Conservation (phyloP, 2,113 vertebrate species). For the Rynchops niger region DNA sequence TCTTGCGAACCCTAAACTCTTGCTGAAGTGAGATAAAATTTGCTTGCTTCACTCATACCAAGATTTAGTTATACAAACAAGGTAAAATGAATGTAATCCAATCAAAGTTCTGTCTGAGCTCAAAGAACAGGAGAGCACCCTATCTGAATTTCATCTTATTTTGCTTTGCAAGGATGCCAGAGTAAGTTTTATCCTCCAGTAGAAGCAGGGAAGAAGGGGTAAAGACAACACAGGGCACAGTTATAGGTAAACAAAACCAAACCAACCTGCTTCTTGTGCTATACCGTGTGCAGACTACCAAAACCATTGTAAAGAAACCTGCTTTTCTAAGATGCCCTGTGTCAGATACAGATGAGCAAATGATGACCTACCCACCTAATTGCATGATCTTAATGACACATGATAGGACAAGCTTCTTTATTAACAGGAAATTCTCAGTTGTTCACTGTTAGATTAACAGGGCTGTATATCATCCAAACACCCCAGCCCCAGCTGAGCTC, state of each 20-base stretch:
- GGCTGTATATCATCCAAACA: background rate
- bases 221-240: background rate
- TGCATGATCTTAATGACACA: background rate
- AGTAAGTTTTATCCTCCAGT: background rate
- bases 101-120: background rate
- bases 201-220: background rate
- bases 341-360: background rate
- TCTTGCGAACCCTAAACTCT: background rate
- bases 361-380: background rate
- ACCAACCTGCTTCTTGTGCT: slow-evolving; percentile 23
- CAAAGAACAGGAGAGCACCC: background rate
- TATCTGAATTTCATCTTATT: slow-evolving; percentile 29
- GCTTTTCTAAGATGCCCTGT: background rate
- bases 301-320: background rate
- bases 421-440: background rate
- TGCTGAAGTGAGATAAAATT: background rate
- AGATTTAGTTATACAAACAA: background rate
- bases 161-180: slow-evolving; percentile 3
- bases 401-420: background rate
- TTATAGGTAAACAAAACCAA: slow-evolving; percentile 37
- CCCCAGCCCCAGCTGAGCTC: background rate
- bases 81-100: background rate
- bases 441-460: background rate
- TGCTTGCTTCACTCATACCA: background rate
- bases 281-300: background rate